Percentiles rank a stretch among this genome's conserved stretches.
Evolutionary conservation across 2,113 vertebrate genomes (phyloP).

Genomic region (Malaclemys terrapin): DNA sequence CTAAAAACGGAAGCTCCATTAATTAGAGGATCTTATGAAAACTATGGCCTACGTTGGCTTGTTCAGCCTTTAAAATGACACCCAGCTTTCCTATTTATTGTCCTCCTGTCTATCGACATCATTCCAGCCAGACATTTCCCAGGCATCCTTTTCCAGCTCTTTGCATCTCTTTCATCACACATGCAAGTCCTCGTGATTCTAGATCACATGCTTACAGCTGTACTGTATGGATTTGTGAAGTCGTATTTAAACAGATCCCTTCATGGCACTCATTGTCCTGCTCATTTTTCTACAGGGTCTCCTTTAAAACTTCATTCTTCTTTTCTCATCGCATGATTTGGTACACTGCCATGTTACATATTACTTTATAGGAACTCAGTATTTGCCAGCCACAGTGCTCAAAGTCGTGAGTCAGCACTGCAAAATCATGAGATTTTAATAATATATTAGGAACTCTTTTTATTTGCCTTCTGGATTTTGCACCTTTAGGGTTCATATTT

Average conservation of each 20-base stretch:
- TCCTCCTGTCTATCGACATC: neutral
- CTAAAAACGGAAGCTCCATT: neutral
- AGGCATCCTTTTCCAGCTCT: neutral
- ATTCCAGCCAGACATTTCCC: neutral
- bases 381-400: rapidly evolving
- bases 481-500: neutral
- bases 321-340: neutral
- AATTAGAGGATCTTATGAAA: neutral
- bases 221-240: neutral
- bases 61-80: neutral
- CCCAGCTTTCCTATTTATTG: neutral
- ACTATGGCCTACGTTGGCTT: neutral
- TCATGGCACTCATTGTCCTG: neutral
- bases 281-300: neutral
- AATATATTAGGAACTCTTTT: neutral
- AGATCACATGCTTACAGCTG: neutral
- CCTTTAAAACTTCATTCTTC: neutral
- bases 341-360: rapidly evolving
- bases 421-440: neutral
- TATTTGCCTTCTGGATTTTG: neutral
- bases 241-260: neutral
- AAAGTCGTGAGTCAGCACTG: neutral
- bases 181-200: neutral
- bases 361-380: neutral
- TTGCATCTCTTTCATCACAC: neutral